Base-by-base conservation (phyloP, 2,797 vertebrate species). In the Hephaestus fuliginosus region DNA sequence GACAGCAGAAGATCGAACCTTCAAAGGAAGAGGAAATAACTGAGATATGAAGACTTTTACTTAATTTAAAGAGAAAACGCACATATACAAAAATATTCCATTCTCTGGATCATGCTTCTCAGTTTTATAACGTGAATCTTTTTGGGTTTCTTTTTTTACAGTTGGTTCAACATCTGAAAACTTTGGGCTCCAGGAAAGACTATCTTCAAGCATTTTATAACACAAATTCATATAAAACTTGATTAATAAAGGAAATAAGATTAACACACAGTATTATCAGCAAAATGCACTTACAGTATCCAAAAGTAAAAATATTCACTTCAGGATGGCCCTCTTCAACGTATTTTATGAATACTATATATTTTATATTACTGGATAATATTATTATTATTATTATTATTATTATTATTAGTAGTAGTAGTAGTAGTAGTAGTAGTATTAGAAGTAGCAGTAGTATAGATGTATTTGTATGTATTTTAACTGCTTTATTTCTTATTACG, bases 1-100 rank as follows among this genome's bases (percentile, higher is more conserved):
- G 3, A 5, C 66, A 52, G 57, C 14, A 68, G 75, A 56, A 8
- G 60, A 65, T 6, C 15, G 46, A 79, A 70, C 73, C 88, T 86
- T 17, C 11, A 6, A 72, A 51, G 6, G n/a, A 73, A 65, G 28
- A 70, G 8, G 36, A 9, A 39, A 39, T 9, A 33, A 39, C 36
- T 39, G 36, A 39, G 8, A 39, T 39, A 39, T 39, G 7, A 39
- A 7, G 2, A 33, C 17, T 67, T 78, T 11, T 2, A 36, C 7
- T n/a, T 63, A 11, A 28, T 28, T 48, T 6, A 8, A 11, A 43
- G 18, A 48, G 4, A 72, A 66, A 55, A 43, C 18, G n/a, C 11
- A 41, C 36, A 39, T 39, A 39, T 9, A 39, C 36, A 39, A 39
- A 39, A 39, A 39, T 9, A 39, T 39, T 1, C 8, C 36, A 39